Percentiles rank a stretch among this genome's conserved stretches.
Conservation (phyloP, 2,113 vertebrate species). For the Agelaius tricolor region DNA sequence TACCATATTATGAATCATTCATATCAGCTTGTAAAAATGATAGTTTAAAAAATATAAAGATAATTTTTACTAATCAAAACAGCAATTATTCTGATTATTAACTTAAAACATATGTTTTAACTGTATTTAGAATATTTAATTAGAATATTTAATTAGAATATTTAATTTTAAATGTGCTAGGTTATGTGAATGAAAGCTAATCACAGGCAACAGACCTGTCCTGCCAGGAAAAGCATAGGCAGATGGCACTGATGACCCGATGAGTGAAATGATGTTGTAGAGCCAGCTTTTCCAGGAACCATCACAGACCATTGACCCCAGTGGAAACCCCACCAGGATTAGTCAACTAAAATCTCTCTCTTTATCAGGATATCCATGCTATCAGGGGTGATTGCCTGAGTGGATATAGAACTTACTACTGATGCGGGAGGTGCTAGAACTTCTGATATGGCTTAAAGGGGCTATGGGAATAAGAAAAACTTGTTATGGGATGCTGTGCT, state of each 20-base stretch:
- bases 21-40: neutral
- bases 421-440: neutral
- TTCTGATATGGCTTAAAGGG: neutral
- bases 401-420: neutral
- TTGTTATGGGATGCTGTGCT: neutral
- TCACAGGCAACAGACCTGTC: neutral
- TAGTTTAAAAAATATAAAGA: neutral
- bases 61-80: neutral
- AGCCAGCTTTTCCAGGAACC: neutral
- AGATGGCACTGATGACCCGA: neutral
- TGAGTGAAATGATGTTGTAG: rapidly evolving
- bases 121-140: neutral
- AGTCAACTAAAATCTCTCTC: neutral
- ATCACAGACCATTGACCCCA: neutral
- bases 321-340: neutral
- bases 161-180: neutral
- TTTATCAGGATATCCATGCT: neutral
- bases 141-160: neutral
- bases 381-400: neutral
- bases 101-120: neutral
- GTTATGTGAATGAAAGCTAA: neutral
- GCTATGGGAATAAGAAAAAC: neutral
- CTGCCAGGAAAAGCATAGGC: neutral
- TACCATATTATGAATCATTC: neutral
- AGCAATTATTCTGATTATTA: neutral